Base-by-base conservation (phyloP, 2,888 invertebrate genomes). In the Limnephilus auricula region DNA sequence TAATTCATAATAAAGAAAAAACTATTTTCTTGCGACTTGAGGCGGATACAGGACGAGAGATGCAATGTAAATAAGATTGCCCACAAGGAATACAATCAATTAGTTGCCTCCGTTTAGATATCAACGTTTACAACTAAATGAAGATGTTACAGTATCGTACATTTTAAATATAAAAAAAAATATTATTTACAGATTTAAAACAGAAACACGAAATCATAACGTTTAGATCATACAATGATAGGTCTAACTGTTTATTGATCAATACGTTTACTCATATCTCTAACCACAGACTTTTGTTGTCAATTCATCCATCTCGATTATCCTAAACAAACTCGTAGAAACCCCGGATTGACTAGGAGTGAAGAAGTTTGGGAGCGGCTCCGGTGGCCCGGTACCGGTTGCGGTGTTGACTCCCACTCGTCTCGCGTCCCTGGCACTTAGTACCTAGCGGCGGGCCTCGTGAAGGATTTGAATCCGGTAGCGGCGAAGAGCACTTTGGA, bases 391-490 rank as follows among this genome's bases (percentile, higher is more conserved):
- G 40, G 65, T 18, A 15, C 18, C 2, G 25, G 25, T 9, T 25
- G 9, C 25, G 34, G 34, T 25, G 40, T 85, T 85, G 84, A 45
- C 84, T 40, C 45, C 84, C 40, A 85, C 84, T 85, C 37, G 82
- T 82, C 34, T 82, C 34, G 10, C 82, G 9, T 82, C 32, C 50
- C 50, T 50, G 5, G 50, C 3, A 45, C 45, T 15, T 2, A 45
- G 45, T 45, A 45, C 45, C 50, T 18, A 50, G 50, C 50, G 50
- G 50, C 50, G 50, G 84, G 84, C 40, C 84, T 40, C 40, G 86
- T 86, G 31, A 50, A 86, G 86, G 86, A 86, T 86, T 34, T 79
- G 89, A 89, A 89, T 89, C 79, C 89, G 79, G 89, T 89, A 89
- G 79, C 79, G 37, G 79, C 40, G 34, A 37, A 34, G 89, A 45